Evolutionary conservation across 2,113 vertebrate genomes (phyloP), one percentile per base, ranked within the genome.

Genomic region (Pollimyrus isidori): DNA sequence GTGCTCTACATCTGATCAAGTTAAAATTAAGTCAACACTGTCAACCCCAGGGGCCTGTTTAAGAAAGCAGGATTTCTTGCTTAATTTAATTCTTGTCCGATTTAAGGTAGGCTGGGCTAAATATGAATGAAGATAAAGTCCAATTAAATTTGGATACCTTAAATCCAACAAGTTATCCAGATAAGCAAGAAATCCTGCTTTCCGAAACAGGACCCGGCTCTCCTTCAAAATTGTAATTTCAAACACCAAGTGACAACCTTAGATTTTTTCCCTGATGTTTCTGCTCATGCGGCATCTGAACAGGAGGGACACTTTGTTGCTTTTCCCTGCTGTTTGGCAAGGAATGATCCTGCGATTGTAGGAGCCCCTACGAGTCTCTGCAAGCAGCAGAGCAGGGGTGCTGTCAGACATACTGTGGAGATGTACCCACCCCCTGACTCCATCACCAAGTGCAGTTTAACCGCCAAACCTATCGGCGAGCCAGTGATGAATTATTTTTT

Each of bases 401-500:
- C 6, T 65, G 39, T 87, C 21, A 58, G 53, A 65, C 56, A 13
- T 46, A 26, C 85, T 35, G n/a, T 10, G n/a, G 45, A 42, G 48
- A 15, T 45, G 46, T 23, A 69, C 3, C n/a, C 19, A 69, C 3
- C n/a, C 19, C 46, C 35, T 82, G 85, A 87, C 89, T 65, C 85
- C 50, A 15, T 45, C 35, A 89, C 35, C 58, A 46, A 26, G 46
- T 56, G 53, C 87, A 90, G 62, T 90, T 90, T 80, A 90, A 46
- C 56, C 30, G 3, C 3, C 62, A 76, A 87, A 87, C 46, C 46
- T 30, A 90, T 35, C 85, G 13, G 49, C 53, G 39, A 87, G 10
- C 65, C 89, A 42, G 84, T 87, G 62, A 86, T 87, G 89, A 87
- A 90, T 90, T 90, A 19, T 58, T 85, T 90, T 58, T 90, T 89